Conservation (phyloP, 1,140 invertebrate species). For the Octopus sinensis region DNA sequence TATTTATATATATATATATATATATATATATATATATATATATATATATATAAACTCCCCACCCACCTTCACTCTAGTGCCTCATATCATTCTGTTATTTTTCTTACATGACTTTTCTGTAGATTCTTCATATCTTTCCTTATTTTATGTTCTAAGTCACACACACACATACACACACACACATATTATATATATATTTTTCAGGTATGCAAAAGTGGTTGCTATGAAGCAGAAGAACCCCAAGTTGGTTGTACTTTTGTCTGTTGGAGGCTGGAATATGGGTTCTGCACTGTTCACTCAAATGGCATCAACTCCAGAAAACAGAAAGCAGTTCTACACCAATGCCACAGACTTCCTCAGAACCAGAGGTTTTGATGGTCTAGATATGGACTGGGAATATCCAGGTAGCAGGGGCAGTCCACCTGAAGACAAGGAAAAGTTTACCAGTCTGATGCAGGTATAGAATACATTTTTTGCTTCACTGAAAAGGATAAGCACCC, state of each 20-base stretch:
- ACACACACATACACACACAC: conserved; percentile 7
- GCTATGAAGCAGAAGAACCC: conserved; percentile 91
- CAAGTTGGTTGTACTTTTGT: conserved; percentile 83
- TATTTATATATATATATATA: too few species aligned
- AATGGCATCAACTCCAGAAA: conserved; percentile 29
- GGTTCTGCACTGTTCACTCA: conserved; percentile 69
- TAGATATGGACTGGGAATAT: conserved; percentile 95
- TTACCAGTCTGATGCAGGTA: conserved; percentile 77
- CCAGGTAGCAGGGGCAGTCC: conserved; percentile 84
- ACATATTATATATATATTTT: neutral
- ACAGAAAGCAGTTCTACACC: conserved; percentile 28
- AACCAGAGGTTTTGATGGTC: conserved; percentile 88
- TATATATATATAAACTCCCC: too few species aligned
- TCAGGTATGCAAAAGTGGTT: conserved; percentile 77
- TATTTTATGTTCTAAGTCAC: neutral
- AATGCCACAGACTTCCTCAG: conserved; percentile 77
- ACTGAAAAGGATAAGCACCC: too few species aligned
- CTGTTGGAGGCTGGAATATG: conserved; percentile 94
- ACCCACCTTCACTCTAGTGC: too few species aligned
- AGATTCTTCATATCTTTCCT: neutral
- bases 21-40: too few species aligned
- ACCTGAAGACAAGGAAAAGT: conserved; percentile 82
- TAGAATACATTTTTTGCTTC: neutral
- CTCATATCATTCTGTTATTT: too few species aligned
- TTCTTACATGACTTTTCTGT: too few species aligned